These are phyloP conservation scores for Acanthopleura granulata DNA, from an alignment of 2,888 invertebrate species.

Conservation along the genomic window DNA sequence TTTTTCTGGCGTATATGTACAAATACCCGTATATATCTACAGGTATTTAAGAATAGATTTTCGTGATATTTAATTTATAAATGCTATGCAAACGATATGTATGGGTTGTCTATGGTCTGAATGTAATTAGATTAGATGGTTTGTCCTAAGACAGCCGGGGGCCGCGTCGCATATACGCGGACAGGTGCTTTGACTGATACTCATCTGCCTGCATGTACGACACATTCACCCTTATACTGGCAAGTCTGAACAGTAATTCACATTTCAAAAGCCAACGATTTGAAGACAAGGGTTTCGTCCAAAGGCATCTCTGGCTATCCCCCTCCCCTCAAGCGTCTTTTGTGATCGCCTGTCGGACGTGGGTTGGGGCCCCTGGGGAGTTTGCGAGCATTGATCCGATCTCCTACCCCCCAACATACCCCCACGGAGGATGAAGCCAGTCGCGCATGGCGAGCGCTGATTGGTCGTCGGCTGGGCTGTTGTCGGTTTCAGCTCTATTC, in stretches of 20 bases:
- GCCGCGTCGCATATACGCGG: not conserved
- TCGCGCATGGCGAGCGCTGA: slow-evolving; percentile 8
- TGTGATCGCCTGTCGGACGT: not conserved
- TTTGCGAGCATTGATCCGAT: not conserved
- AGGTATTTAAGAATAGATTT: not conserved
- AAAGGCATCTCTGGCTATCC: not conserved
- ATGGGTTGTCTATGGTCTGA: not conserved
- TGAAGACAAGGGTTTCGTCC: not conserved
- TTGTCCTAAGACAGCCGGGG: not conserved
- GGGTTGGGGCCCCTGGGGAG: not conserved
- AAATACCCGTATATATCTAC: too few relatives aligned
- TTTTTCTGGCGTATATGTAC: too few relatives aligned
- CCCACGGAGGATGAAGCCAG: not conserved
- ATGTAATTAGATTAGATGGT: slow-evolving; percentile 19
- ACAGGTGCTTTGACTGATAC: slow-evolving; percentile 2
- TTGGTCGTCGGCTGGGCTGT: not conserved
- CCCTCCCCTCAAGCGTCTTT: not conserved
- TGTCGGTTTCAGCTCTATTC: slow-evolving; percentile 13
- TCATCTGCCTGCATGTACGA: not conserved
- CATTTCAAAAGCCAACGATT: not conserved
- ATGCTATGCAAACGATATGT: not conserved
- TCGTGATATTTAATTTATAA: slow-evolving; percentile 1
- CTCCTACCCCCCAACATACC: not conserved
- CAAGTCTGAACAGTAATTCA: not conserved
- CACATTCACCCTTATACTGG: not conserved